Evolutionary conservation across 2,888 invertebrate species (phyloP).

Genomic region (Pristionchus entomophagus): DNA sequence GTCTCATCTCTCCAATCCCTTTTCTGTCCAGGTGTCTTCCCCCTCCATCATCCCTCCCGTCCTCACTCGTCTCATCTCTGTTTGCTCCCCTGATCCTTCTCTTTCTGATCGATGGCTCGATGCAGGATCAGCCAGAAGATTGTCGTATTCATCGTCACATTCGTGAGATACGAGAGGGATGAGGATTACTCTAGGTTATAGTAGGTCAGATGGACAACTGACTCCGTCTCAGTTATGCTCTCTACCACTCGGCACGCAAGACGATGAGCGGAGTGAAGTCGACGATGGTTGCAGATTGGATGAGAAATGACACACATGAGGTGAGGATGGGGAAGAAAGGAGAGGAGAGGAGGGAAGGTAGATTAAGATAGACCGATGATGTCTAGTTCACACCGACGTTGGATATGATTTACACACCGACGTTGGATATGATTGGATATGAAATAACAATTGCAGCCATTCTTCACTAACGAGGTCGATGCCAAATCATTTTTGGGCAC

Average conservation of each 20-base stretch:
- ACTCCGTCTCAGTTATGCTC: slow-evolving; percentile 66
- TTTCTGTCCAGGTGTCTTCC: slow-evolving; percentile 1
- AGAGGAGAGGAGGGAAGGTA: background rate
- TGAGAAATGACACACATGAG: slow-evolving; percentile 64
- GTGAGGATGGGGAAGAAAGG: slow-evolving; percentile 44
- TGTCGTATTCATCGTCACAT: slow-evolving; percentile 68
- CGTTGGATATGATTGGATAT: too few relatives aligned
- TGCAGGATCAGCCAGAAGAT: slow-evolving; percentile 48
- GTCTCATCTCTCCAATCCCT: too few relatives aligned
- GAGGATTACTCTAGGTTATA: background rate
- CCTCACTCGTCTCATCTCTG: background rate
- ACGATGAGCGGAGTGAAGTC: slow-evolving; percentile 73
- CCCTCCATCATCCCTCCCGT: slow-evolving; percentile 29
- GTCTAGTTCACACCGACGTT: too few relatives aligned
- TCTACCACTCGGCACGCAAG: slow-evolving; percentile 73
- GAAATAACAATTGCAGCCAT: slow-evolving; percentile 54
- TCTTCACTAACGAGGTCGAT: slow-evolving; percentile 64
- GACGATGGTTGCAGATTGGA: slow-evolving; percentile 71
- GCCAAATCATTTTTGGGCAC: slow-evolving; percentile 74
- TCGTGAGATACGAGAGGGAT: slow-evolving; percentile 57
- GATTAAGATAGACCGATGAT: too few relatives aligned
- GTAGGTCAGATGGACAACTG: background rate
- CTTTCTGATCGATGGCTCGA: slow-evolving; percentile 24
- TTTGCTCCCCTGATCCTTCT: slow-evolving; percentile 9
- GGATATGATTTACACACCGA: too few relatives aligned